Base-by-base conservation (phyloP, 2,888 invertebrate species). In the Lymantria dispar region DNA sequence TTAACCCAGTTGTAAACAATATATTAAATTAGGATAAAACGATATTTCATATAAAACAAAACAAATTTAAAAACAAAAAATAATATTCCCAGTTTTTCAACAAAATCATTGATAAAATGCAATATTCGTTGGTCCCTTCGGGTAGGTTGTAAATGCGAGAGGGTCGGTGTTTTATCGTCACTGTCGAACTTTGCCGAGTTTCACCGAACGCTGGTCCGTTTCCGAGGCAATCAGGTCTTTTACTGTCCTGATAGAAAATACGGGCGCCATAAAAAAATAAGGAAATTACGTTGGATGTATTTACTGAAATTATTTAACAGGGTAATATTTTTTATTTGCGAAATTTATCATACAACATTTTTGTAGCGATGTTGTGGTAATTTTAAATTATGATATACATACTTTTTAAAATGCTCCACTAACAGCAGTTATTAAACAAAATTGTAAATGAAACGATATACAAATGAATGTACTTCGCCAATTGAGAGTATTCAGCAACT, bases 231-330 rank as follows among this genome's bases (percentile, higher is more conserved):
- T 67, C 68, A 53, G 50, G 46, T 54, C 55, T 55, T 65, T 56
- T 60, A 61, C 54, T 45, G 44, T 54, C 9, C 41, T 33, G 50
- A 67, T 61, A 58, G 60, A 67, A 63, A 66, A 67, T 63, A 67
- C 48, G 51, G 13, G 39, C 22, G 45, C 50, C 51, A 50, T 67
- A 60, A 67, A 64, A n/a, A 54, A 44, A 44, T 30, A 50, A 40
- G 49, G 31, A 48, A 39, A 50, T 46, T 43, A 49, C 36, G 41
- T 48, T 43, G 38, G 41, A 30, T 43, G 50, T 43, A 48, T 59
- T 51, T 33, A 15, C 33, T 33, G 22, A 47, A 51, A 47, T 44
- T 47, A 43, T 51, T 50, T 47, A 47, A 47, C 36, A 29, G 40
- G 14, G 12, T 36, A 43, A 14, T 47, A 37, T 29, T 37, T 48